phyloP scores from a whole-genome alignment of 2,888 invertebrate genomes.

The Campoplex capitator region DNA sequence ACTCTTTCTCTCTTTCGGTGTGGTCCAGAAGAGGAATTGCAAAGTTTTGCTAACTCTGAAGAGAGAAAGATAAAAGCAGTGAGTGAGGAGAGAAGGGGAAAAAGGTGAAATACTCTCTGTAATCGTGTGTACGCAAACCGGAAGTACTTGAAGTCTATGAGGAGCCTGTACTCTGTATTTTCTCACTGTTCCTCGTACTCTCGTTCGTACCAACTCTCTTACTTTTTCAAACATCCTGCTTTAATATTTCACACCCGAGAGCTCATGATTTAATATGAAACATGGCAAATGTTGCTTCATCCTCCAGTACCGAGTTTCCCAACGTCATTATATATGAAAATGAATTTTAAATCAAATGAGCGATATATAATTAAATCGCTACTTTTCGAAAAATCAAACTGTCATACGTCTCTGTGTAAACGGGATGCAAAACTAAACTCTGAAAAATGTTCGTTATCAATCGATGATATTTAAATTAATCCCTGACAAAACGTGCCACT shows the following conservation, averaged over 20 bases:
- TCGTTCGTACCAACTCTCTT: constrained; percentile 21
- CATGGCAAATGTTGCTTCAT: neutral
- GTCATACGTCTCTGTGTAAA: neutral
- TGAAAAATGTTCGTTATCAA: neutral
- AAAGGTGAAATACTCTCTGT: constrained; percentile 62
- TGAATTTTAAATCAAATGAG: neutral
- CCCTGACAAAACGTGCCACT: neutral
- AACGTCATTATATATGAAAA: neutral
- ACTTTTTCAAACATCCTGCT: neutral
- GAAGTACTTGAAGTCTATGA: constrained; percentile 67
- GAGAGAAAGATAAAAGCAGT: constrained; percentile 40
- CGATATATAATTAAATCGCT: neutral
- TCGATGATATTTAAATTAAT: constrained; percentile 5
- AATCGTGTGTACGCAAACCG: constrained; percentile 67
- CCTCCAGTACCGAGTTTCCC: neutral
- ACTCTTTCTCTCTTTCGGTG: constrained; percentile 16
- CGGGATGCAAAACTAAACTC: neutral
- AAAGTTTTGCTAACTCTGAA: constrained; percentile 62
- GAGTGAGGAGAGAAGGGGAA: constrained; percentile 52
- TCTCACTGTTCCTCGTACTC: constrained; percentile 29
- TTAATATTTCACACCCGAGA: neutral
- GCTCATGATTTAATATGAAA: neutral
- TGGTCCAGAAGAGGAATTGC: constrained; percentile 52
- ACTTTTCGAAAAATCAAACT: neutral
- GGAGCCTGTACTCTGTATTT: constrained; percentile 57